Conservation (phyloP, 2,888 invertebrate genomes). For the Leuctra nigra region DNA sequence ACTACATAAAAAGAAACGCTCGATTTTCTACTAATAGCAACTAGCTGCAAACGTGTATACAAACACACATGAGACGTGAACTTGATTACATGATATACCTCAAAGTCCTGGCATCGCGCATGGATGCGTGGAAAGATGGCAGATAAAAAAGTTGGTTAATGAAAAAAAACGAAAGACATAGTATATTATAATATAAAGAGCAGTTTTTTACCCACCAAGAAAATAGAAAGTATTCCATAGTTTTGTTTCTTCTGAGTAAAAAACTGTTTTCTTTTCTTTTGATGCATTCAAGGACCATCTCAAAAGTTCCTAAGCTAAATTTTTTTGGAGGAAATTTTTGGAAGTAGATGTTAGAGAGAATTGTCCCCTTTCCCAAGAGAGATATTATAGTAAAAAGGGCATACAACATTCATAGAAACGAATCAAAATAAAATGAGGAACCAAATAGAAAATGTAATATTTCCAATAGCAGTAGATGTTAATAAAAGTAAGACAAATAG, state of each 20-base stretch:
- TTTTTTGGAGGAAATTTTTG: constrained; percentile 29
- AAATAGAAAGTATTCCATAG: background rate
- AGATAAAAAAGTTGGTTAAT: constrained; percentile 44
- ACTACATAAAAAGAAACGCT: constrained; percentile 6
- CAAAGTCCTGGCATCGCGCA: constrained; percentile 67
- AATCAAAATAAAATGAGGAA: constrained; percentile 23
- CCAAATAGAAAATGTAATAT: constrained; percentile 26
- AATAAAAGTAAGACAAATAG: background rate
- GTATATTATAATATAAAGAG: constrained; percentile 21
- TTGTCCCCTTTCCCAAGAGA: constrained; percentile 35
- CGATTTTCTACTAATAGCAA: constrained; percentile 6
- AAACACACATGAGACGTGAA: constrained; percentile 2
- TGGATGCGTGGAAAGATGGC: constrained; percentile 49
- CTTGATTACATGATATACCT: constrained; percentile 50
- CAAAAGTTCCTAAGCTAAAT: constrained; percentile 76
- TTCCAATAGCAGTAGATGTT: too few relatives aligned
- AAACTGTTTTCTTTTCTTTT: constrained; percentile 20
- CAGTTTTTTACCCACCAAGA: constrained; percentile 25
- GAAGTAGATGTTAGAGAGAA: constrained; percentile 20
- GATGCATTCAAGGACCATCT: constrained; percentile 72
- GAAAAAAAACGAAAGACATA: constrained; percentile 24
- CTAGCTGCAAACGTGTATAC: constrained; percentile 13
- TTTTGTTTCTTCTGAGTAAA: constrained; percentile 11
- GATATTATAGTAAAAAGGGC: constrained; percentile 37
- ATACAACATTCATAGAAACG: constrained; percentile 39